A percentile compares a stretch with the other conserved stretches of the same genome.
Evolutionary conservation across 2,888 invertebrate genomes (phyloP).

Genomic region (Mechanitis messenoides): DNA sequence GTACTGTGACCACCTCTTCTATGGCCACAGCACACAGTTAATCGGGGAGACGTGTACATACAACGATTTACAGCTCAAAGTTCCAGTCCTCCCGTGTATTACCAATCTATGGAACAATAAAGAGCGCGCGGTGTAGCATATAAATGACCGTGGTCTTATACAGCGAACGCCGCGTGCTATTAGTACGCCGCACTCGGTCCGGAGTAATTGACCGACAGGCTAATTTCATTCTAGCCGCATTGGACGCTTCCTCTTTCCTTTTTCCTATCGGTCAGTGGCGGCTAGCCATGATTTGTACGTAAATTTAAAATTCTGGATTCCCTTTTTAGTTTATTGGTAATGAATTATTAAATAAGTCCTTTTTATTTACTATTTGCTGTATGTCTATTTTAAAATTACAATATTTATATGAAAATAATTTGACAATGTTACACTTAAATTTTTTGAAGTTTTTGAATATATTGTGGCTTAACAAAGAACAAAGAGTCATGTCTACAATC

Average conservation of each 20-base stretch:
- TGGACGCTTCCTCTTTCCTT: conserved; percentile 74
- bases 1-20: conserved; percentile 56
- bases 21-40: conserved; percentile 60
- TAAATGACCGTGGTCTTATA: conserved; percentile 69
- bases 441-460: no score
- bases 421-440: no score
- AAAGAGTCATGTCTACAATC: no score
- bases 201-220: conserved; percentile 74
- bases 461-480: no score
- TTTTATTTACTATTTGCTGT: no score
- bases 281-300: conserved; percentile 42
- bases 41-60: conserved; percentile 72
- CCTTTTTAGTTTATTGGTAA: conserved; percentile 5
- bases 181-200: conserved; percentile 64
- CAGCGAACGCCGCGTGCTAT: conserved; percentile 65
- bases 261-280: conserved; percentile 74
- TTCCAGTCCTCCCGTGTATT: conserved; percentile 75
- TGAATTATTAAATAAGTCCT: no score
- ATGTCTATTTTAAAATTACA: no score
- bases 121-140: conserved; percentile 64
- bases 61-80: conserved; percentile 75
- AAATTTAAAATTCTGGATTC: conserved; percentile 22
- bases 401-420: no score
- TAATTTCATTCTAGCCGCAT: conserved; percentile 74
- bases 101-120: conserved; percentile 76